phyloP scores from a whole-genome alignment of 2,797 vertebrate genomes.

The Carcharodon carcharias region DNA sequence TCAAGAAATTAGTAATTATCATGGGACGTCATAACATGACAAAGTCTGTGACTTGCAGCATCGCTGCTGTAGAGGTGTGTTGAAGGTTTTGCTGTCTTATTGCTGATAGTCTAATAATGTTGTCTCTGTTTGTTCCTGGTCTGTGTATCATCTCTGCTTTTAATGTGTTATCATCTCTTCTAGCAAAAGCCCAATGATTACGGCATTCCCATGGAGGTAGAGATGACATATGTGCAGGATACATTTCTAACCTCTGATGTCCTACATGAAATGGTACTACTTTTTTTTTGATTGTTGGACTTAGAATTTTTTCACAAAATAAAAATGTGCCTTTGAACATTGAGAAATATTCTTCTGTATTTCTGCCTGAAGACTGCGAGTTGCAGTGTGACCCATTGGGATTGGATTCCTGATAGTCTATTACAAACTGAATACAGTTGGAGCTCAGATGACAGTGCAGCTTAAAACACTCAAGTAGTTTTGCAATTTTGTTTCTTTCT shows the following conservation, averaged over 20 bases:
- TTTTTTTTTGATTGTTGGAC: neutral
- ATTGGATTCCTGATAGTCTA: neutral
- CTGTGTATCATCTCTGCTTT: neutral
- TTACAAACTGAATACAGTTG: neutral
- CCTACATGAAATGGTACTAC: slow-evolving; percentile 87
- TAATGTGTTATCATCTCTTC: neutral
- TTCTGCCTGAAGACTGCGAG: neutral
- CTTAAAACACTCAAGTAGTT: neutral
- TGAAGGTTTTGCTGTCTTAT: neutral
- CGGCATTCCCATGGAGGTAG: slow-evolving; percentile 89
- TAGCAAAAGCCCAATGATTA: slow-evolving; percentile 93
- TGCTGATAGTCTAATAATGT: neutral
- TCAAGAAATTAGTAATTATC: neutral
- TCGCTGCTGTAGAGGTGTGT: neutral
- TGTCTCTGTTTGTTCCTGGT: neutral
- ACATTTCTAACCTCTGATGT: slow-evolving; percentile 89
- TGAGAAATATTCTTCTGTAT: neutral
- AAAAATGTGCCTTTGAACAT: neutral
- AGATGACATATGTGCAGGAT: slow-evolving; percentile 92
- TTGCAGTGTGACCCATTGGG: neutral
- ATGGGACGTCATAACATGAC: neutral
- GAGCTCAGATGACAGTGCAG: neutral
- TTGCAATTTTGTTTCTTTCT: neutral
- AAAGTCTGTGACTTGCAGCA: neutral
- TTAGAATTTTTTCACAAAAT: neutral